A percentile compares a stretch with the other conserved stretches of the same genome.
Conservation (phyloP, 1,140 invertebrate species). For the Potamilus streckersoni region DNA sequence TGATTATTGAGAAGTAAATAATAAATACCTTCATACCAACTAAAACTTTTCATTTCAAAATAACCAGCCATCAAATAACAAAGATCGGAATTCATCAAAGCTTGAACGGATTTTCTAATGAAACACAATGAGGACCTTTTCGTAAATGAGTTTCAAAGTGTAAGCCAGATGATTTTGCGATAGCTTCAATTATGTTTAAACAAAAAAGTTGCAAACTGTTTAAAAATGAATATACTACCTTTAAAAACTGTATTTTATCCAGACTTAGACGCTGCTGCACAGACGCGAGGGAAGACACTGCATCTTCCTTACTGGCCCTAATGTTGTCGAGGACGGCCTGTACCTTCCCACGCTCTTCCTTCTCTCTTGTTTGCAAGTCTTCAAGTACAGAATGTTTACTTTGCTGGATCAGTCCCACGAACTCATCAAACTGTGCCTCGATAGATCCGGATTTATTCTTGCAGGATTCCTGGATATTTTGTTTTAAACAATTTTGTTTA, state of each 20-base stretch:
- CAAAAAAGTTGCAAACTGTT: background rate
- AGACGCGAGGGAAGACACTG: background rate
- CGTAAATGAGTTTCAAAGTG: no score
- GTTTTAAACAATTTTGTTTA: background rate
- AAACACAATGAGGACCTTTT: no score
- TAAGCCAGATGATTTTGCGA: no score
- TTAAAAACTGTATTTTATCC: constrained; percentile 12
- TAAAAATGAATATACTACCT: background rate
- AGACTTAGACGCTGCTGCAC: background rate
- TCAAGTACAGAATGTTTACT: constrained; percentile 7
- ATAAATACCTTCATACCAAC: no score
- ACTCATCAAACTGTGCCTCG: constrained; percentile 12
- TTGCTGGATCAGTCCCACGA: constrained; percentile 1
- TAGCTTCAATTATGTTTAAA: no score
- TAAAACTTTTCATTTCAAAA: no score
- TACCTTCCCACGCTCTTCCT: background rate
- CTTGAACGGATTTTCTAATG: no score
- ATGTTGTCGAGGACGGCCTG: background rate
- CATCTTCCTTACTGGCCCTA: background rate
- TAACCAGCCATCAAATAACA: no score
- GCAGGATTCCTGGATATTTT: background rate
- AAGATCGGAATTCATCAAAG: no score
- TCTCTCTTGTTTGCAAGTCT: background rate
- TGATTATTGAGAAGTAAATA: no score
- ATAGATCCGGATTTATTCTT: background rate